phyloP scores from a whole-genome alignment of 2,113 vertebrate species.

The Collichthys lucidus region DNA sequence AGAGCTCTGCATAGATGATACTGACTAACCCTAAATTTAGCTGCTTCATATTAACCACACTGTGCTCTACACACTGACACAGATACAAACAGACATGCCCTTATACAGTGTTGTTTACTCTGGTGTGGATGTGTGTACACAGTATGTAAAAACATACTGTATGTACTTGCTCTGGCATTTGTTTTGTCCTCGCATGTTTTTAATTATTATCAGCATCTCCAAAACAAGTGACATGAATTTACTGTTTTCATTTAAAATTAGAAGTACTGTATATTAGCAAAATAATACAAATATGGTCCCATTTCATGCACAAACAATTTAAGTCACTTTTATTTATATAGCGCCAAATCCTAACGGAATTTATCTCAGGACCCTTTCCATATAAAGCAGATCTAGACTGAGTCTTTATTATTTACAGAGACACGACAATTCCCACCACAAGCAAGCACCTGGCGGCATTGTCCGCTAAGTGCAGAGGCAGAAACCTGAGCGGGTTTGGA shows the following conservation, averaged over 20 bases:
- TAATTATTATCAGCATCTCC: background rate
- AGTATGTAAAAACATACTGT: background rate
- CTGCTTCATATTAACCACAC: constrained; percentile 42
- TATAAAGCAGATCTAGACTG: too few species aligned
- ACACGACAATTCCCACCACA: too few species aligned
- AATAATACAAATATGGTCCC: background rate
- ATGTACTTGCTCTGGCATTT: background rate
- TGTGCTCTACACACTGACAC: constrained; percentile 26
- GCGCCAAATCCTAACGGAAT: too few species aligned
- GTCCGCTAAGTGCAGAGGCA: too few species aligned
- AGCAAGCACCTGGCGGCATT: too few species aligned
- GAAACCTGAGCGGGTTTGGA: too few species aligned
- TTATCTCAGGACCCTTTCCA: too few species aligned
- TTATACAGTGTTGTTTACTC: too few species aligned
- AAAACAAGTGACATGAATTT: too few species aligned
- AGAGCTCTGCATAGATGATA: constrained; percentile 25
- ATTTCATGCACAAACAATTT: background rate
- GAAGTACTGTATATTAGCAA: background rate
- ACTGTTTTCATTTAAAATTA: too few species aligned
- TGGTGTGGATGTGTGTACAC: background rate
- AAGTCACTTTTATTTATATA: too few species aligned
- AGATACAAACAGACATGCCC: background rate
- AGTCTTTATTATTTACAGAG: too few species aligned
- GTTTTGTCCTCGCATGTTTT: background rate
- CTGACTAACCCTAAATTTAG: constrained; percentile 26